phyloP scores from a whole-genome alignment of 2,797 vertebrate genomes.

The Rhyacichthys aspro region DNA sequence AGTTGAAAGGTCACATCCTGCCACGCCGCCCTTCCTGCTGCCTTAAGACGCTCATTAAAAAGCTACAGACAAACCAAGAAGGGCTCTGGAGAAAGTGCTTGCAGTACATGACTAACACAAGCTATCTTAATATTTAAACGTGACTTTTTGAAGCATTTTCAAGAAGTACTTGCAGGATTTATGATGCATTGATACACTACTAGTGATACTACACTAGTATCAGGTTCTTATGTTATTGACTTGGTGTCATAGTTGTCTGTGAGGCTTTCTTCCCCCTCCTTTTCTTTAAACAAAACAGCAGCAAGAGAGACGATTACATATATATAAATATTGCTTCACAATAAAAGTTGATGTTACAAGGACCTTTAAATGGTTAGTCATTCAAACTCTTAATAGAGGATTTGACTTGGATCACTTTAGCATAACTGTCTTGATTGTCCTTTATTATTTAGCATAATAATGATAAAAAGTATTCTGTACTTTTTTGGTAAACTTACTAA shows the following conservation, averaged over 20 bases:
- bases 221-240: neutral
- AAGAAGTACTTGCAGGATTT: neutral
- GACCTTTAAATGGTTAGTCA: no score
- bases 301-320: no score
- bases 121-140: neutral
- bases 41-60: constrained; percentile 1
- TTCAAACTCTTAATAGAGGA: no score
- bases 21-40: neutral
- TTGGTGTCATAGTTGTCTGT: neutral
- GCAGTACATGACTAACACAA: neutral
- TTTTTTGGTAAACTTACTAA: no score
- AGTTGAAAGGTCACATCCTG: neutral
- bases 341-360: no score
- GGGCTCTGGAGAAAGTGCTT: neutral
- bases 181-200: constrained; percentile 1
- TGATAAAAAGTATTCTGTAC: no score
- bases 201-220: no score
- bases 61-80: neutral
- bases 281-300: no score
- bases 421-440: no score
- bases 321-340: no score
- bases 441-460: no score
- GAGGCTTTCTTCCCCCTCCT: neutral
- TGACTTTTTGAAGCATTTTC: neutral
- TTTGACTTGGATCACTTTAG: no score